These are phyloP conservation scores for Maconellicoccus hirsutus DNA, from an alignment of 1,140 invertebrate genomes.

Conservation along the genomic window DNA sequence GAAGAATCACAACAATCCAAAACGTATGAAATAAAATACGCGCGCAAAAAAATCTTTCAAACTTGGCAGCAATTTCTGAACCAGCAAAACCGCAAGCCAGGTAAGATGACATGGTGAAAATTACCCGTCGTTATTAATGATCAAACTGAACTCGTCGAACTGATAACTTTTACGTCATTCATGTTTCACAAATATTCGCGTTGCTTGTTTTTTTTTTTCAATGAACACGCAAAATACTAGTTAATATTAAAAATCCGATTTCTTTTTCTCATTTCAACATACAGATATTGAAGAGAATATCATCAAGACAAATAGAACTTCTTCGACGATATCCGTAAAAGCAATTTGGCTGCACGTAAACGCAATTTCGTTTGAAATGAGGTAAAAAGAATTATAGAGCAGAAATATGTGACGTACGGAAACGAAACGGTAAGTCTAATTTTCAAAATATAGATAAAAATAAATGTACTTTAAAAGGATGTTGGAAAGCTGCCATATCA, in stretches of 20 bases:
- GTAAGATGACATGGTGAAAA: too few species aligned
- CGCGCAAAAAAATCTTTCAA: too few species aligned
- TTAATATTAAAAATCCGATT: background rate
- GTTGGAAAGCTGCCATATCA: background rate
- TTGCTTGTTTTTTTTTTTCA: background rate
- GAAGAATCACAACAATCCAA: background rate
- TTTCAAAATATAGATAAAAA: constrained; percentile 1
- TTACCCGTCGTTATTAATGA: too few species aligned
- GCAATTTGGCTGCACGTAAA: constrained; percentile 7
- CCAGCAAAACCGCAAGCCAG: too few species aligned
- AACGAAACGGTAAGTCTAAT: constrained; percentile 1
- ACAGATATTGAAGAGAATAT: constrained; percentile 5
- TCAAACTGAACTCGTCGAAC: too few species aligned
- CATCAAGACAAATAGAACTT: background rate
- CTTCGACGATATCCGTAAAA: background rate
- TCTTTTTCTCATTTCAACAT: background rate
- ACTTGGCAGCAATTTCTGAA: too few species aligned
- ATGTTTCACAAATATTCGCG: too few species aligned
- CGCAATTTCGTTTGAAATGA: background rate
- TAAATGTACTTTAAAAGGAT: constrained; percentile 6
- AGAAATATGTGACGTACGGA: constrained; percentile 3
- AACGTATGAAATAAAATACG: background rate
- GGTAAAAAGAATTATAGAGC: background rate
- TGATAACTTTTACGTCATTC: too few species aligned
- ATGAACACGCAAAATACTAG: background rate